These are phyloP conservation scores for Sinodicranocentrus sp. DNA, from an alignment of 2,888 invertebrate species.

Conservation along the genomic window DNA sequence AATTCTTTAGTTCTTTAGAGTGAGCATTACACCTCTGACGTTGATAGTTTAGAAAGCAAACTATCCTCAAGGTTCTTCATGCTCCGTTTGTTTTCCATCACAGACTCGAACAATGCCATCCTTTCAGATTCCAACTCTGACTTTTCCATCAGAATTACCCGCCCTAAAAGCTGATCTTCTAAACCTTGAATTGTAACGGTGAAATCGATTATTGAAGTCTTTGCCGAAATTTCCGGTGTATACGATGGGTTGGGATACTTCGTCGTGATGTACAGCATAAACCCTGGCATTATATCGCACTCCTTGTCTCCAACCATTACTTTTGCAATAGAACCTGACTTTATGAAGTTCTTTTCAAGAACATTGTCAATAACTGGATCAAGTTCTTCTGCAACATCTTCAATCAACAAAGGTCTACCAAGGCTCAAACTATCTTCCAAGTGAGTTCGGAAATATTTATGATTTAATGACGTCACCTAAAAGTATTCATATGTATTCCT, in stretches of 20 bases:
- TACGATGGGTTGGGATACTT: constrained; percentile 97
- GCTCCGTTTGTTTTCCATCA: constrained; percentile 96
- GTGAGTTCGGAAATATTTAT: constrained; percentile 96
- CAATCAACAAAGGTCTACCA: constrained; percentile 93
- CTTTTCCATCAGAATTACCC: constrained; percentile 97
- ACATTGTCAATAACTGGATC: constrained; percentile 98
- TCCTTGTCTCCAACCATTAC: constrained; percentile 96
- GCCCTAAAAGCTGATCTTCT: constrained; percentile 94
- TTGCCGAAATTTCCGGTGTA: constrained; percentile 97
- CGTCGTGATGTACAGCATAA: constrained; percentile 96
- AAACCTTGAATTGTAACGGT: constrained; percentile 98
- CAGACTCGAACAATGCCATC: constrained; percentile 95
- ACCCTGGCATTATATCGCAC: constrained; percentile 95
- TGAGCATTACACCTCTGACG: constrained; percentile 84
- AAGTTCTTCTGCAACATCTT: constrained; percentile 95
- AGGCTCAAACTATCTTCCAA: constrained; percentile 92
- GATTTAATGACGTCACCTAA: constrained; percentile 94
- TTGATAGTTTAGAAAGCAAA: constrained; percentile 92
- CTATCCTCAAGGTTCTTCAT: constrained; percentile 98
- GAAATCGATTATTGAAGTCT: constrained; percentile 97
- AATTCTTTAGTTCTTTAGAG: not conserved
- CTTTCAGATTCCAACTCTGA: constrained; percentile 96
- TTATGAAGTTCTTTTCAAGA: constrained; percentile 97
- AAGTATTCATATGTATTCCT: not conserved
- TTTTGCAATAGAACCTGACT: constrained; percentile 97